Base-by-base conservation (phyloP, 2,797 vertebrate genomes). In the Catharus ustulatus region DNA sequence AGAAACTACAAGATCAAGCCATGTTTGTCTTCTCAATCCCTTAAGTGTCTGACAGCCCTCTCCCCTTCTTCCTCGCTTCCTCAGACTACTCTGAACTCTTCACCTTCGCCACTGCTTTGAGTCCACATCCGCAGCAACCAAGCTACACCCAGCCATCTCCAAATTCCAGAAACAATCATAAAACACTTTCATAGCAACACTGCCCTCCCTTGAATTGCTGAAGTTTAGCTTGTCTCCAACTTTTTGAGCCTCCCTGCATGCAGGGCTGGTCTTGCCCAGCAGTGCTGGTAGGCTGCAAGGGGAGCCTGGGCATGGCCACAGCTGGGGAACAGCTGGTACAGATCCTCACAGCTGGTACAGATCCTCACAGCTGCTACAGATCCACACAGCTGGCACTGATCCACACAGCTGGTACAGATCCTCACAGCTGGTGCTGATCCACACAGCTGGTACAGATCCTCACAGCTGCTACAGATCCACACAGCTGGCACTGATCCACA, bases 1-100 rank as follows among this genome's bases (percentile, higher is more conserved):
- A 96, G 95, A 93, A 84, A 88, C 84, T 86, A 82, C 67, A 93
- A 94, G 95, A 95, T 96, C 94, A 97, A 96, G 94, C 85, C 52
- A 64, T 30, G 94, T 83, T 89, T 92, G 92, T 92, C 78, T 93
- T 79, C 90, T 95, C 86, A 84, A 63, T 87, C 77, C 84, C 92
- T 95, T 79, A 84, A 91, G 81, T 54, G 85, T 63, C 78, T 95
- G 79, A 76, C 89, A 93, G 83, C 85, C 74, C 48, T 96, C 71
- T 94, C 71, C 64, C 72, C 88, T 92, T 95, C 88, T 90, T 89
- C 78, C 92, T 93, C 0, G 0, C 76, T 95, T 96, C 79, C 88
- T 84, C 84, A 91, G 40, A 78, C 66, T 87, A 16, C 89, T 95
- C 93, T 84, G 91, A 96, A 96, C 95, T 67, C 85, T 46, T 61